A percentile compares a stretch with the other conserved stretches of the same genome.
Evolutionary conservation across 1,140 invertebrate species (phyloP).

Genomic region (Danaus plexippus): DNA sequence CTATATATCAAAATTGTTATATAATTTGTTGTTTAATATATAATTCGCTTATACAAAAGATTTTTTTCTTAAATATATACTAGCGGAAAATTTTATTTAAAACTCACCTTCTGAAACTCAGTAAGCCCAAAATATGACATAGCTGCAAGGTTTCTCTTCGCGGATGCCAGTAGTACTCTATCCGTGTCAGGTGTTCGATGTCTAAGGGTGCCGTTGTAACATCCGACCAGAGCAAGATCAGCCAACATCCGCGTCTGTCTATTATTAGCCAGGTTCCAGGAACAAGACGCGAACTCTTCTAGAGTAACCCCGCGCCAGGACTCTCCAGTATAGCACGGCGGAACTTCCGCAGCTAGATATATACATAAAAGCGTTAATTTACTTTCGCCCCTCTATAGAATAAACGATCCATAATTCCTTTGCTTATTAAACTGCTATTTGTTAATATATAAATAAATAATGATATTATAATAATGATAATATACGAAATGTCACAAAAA

Average conservation of each 20-base stretch:
- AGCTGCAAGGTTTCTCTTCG: slow-evolving; percentile 93
- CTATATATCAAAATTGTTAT: background rate
- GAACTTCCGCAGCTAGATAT: slow-evolving; percentile 77
- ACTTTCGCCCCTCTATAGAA: too few relatives aligned
- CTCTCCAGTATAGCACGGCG: slow-evolving; percentile 80
- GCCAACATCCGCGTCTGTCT: slow-evolving; percentile 98
- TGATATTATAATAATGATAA: too few relatives aligned
- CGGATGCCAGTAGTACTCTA: slow-evolving; percentile 93
- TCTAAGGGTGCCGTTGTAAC: slow-evolving; percentile 90
- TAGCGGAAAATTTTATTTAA: too few relatives aligned
- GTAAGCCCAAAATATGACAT: slow-evolving; percentile 98
- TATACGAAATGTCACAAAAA: too few relatives aligned
- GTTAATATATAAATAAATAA: too few relatives aligned
- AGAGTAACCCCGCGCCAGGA: slow-evolving; percentile 79
- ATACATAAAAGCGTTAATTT: background rate
- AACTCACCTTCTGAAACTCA: slow-evolving; percentile 89
- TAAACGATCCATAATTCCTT: too few relatives aligned
- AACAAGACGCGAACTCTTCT: slow-evolving; percentile 91
- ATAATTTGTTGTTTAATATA: background rate
- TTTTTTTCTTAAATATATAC: too few relatives aligned
- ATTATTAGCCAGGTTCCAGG: slow-evolving; percentile 94
- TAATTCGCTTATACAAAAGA: too few relatives aligned
- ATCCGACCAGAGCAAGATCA: slow-evolving; percentile 93
- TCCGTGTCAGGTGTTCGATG: slow-evolving; percentile 89
- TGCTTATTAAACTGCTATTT: too few relatives aligned